Conservation (phyloP, 2,113 vertebrate species). For the Cepphus grylle region DNA sequence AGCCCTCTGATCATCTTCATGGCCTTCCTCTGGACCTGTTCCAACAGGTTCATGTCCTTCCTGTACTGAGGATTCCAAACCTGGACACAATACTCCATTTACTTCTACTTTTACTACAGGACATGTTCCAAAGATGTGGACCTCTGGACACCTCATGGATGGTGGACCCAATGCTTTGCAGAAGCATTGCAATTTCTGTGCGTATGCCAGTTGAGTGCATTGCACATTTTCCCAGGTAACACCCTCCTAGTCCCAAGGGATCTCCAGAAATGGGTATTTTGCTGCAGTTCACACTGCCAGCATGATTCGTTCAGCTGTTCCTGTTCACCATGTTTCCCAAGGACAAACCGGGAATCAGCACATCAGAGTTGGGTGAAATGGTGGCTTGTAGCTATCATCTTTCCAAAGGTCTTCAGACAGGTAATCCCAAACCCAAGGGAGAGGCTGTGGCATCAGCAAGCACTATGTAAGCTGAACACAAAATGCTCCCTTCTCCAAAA, state of each 20-base stretch:
- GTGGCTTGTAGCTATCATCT: neutral
- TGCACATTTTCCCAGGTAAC: neutral
- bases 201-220: fast-evolving
- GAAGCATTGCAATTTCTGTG: neutral
- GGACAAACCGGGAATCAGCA: neutral
- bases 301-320: neutral
- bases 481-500: neutral
- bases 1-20: no score
- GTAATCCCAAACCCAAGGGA: neutral
- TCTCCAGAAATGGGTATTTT: neutral
- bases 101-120: neutral
- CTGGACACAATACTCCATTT: no score
- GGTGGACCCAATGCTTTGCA: neutral
- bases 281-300: neutral
- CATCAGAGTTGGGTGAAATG: neutral
- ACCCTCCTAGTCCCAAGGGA: neutral
- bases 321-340: neutral
- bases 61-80: no score
- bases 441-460: neutral
- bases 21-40: no score
- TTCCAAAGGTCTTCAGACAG: neutral
- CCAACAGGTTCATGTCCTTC: no score
- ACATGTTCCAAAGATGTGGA: neutral
- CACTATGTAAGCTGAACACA: neutral
- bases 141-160: neutral